Base-by-base conservation (phyloP, 2,888 invertebrate species). In the Epinotia demarniana region DNA sequence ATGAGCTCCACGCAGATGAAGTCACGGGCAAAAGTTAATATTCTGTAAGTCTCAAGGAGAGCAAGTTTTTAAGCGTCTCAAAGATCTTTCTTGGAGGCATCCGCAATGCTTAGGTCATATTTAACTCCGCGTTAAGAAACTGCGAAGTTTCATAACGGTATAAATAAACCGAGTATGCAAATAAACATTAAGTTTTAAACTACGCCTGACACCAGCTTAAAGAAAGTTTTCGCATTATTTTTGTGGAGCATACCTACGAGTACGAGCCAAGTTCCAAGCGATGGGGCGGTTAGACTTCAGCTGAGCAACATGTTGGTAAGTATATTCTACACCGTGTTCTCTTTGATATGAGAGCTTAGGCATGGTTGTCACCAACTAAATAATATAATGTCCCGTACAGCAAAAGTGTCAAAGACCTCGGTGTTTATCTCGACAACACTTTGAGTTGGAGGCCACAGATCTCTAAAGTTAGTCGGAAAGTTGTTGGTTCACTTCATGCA, bases 201-300 rank as follows among this genome's bases (percentile, higher is more conserved):
- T 81, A 81, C 60, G 80, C 80, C 81, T 82, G 81, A 82, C 83
- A 82, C 81, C 79, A 81, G 82, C 82, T 83, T 84, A 87, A 88
- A 81, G 82, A 81, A 89, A 89, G 84, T 89, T 89, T 88, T 83
- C 85, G 85, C 89, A 90, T 91, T 90, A 90, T 87, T 90, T 86
- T 85, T 84, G 85, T 81, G 82, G 70, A 80, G 76, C 77, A 60
- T 64, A 66, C 58, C 87, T 87, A 87, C 87, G 88, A 49, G 19
- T 49, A n/a, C 12, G 19, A 58, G 18, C 27, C 53, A 18, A 68
- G 55, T 55, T 9, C 27, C 3, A n/a, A 33, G 53, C 49, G 49
- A 19, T 19, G 8, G 13, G 12, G 53, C 16, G 27, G n/a, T 9
- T 27, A 23, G 58, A 23, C 23, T 33, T 62, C 6, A 39, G 19